Percentiles rank a stretch among this genome's conserved stretches.
Evolutionary conservation across 2,797 vertebrate genomes (phyloP).

Genomic region (Halcyon smyrnensis): DNA sequence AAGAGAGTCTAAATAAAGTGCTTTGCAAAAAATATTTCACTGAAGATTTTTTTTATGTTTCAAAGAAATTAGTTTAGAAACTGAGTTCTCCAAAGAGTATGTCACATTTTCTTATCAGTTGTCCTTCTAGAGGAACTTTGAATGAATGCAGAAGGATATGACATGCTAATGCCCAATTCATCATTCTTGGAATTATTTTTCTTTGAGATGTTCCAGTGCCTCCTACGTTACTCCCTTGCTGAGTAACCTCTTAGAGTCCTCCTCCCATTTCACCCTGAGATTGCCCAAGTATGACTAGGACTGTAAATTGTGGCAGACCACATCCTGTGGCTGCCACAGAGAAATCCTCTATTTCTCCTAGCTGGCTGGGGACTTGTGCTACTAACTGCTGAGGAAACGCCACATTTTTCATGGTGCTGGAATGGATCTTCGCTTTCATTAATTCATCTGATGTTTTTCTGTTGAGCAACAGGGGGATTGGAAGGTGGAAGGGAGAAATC

Average conservation of each 20-base stretch:
- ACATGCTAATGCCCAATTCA: not conserved
- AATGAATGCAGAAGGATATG: not conserved
- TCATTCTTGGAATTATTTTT: not conserved
- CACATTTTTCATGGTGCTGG: not conserved
- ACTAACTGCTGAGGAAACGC: not conserved
- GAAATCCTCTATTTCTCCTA: not conserved
- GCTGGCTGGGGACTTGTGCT: not conserved
- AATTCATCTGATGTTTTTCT: not conserved
- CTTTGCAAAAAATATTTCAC: not conserved
- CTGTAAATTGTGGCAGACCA: not conserved
- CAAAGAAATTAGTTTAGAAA: not conserved
- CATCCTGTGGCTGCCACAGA: not conserved
- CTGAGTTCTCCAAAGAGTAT: rapidly evolving
- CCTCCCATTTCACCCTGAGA: not conserved
- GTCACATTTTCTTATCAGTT: not conserved
- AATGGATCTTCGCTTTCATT: not conserved
- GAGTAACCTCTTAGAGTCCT: not conserved
- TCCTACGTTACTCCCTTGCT: not conserved
- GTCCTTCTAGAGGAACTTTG: not conserved
- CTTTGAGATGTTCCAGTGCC: not conserved
- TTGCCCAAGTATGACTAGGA: not conserved
- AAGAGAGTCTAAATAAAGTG: not conserved
- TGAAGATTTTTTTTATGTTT: not conserved
- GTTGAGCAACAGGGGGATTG: rapidly evolving
- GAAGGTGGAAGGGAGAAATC: not conserved